Evolutionary conservation across 2,797 vertebrate genomes (phyloP).

Genomic region (Oreochromis mossambicus): DNA sequence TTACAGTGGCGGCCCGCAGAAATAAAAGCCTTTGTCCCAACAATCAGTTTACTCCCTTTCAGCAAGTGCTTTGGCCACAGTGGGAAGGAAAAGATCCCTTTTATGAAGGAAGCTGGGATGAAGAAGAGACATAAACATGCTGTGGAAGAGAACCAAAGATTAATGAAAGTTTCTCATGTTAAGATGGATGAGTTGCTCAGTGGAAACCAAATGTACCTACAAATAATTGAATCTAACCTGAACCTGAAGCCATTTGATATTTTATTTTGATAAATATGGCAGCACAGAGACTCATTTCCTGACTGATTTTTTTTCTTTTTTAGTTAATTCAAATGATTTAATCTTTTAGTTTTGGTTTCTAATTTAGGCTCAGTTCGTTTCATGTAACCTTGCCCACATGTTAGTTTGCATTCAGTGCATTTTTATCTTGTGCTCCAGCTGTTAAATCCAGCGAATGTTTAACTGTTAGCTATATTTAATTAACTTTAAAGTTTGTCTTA

Average conservation of each 20-base stretch:
- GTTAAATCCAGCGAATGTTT: not conserved
- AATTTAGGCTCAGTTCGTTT: not conserved
- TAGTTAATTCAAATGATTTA: not conserved
- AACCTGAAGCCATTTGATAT: not conserved
- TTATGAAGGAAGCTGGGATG: not conserved
- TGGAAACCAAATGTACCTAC: not conserved
- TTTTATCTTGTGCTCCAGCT: not conserved
- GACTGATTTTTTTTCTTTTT: not conserved
- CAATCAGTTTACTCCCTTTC: not conserved
- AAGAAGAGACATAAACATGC: not conserved
- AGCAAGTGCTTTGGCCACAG: not conserved
- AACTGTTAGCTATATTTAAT: accelerated
- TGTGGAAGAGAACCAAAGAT: not conserved
- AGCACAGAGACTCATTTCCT: not conserved
- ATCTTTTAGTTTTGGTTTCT: not conserved
- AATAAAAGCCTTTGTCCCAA: not conserved
- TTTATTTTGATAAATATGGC: not conserved
- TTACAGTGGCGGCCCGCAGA: not conserved
- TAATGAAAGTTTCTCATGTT: not conserved
- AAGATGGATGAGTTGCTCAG: not conserved
- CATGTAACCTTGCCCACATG: not conserved
- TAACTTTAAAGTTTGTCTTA: not conserved
- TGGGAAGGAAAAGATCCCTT: not conserved
- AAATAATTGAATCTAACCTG: accelerated
- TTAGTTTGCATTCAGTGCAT: not conserved